These are phyloP conservation scores for Parnassius apollo DNA, from an alignment of 2,888 invertebrate genomes.

Conservation along the genomic window DNA sequence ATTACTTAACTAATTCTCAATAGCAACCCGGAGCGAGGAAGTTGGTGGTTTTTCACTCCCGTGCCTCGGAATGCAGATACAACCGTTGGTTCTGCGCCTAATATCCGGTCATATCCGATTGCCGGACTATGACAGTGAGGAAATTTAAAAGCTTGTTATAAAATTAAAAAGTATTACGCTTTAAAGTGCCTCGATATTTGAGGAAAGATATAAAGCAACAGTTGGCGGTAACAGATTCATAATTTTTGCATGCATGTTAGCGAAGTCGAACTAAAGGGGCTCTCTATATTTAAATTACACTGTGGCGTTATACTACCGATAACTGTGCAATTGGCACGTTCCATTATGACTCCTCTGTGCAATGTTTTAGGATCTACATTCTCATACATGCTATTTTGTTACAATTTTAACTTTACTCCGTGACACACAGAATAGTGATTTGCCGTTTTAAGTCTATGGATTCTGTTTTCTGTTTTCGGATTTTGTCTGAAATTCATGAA, in stretches of 20 bases:
- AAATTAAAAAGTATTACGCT: not conserved
- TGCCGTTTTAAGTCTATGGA: constrained; percentile 17
- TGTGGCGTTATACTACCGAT: constrained; percentile 14
- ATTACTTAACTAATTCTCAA: too few species aligned
- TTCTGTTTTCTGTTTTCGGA: constrained; percentile 8
- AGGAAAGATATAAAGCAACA: constrained; percentile 13
- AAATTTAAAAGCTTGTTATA: too few species aligned
- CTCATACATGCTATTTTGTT: constrained; percentile 1
- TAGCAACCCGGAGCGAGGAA: too few species aligned
- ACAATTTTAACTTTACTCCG: constrained; percentile 19
- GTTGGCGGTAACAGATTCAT: constrained; percentile 19
- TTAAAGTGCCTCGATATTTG: constrained; percentile 9
- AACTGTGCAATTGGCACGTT: constrained; percentile 3
- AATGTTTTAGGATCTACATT: constrained; percentile 3
- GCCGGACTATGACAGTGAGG: too few species aligned
- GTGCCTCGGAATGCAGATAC: too few species aligned
- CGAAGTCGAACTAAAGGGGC: constrained; percentile 19
- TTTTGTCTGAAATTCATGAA: constrained; percentile 7
- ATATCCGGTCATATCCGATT: too few species aligned
- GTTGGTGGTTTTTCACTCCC: too few species aligned
- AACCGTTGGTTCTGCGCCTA: too few species aligned
- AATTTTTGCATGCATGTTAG: constrained; percentile 26
- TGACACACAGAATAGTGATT: constrained; percentile 12
- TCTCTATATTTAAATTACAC: constrained; percentile 28
- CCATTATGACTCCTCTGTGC: constrained; percentile 2